Base-by-base conservation (phyloP, 2,888 invertebrate species). In the Hirtodrosophila histrioides region DNA sequence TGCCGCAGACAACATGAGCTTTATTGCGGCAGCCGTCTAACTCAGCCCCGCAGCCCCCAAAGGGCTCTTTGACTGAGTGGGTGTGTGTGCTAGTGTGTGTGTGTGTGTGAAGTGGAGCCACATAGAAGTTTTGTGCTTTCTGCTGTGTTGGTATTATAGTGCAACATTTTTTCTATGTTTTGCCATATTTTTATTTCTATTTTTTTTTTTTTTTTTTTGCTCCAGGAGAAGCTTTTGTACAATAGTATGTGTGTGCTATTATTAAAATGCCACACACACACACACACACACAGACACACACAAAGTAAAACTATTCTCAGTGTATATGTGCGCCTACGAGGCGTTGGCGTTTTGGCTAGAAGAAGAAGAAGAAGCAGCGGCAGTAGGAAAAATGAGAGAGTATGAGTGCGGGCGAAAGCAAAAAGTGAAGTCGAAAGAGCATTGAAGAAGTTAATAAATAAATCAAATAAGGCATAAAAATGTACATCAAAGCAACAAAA, bases 1-100 rank as follows among this genome's bases (percentile, higher is more conserved):
- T 68, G 87, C 85, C 88, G 85, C 82, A 84, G 88, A 88, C 84
- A 84, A 84, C 87, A 86, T 84, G 85, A 86, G 85, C 78, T 84
- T 78, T 84, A 88, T 83, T 83, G 83, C 78, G 83, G 83, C 83
- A 80, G 81, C 71, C 31, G 31, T 1, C 63, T 61, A 62, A 62
- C 68, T 54, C 64, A 60, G 48, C 60, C 41, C 12, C 12, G 8
- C 6, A 27, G 50, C 46, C 29, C 17, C 54, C 43, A 60, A 60
- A 68, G 56, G 69, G 71, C 79, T 39, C 63, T 50, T 57, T 48
- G 27, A 48, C 37, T 48, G 41, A 33, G 55, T 58, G 50, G 41
- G 46, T 35, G 50, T 39, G 27, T 31, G 27, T 51, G 41, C 53
- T n/a, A 56, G 48, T 49, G 24, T 46, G 27, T 58, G 37, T 45